Conservation (phyloP, 2,888 invertebrate genomes). For the Chalcis sispes region DNA sequence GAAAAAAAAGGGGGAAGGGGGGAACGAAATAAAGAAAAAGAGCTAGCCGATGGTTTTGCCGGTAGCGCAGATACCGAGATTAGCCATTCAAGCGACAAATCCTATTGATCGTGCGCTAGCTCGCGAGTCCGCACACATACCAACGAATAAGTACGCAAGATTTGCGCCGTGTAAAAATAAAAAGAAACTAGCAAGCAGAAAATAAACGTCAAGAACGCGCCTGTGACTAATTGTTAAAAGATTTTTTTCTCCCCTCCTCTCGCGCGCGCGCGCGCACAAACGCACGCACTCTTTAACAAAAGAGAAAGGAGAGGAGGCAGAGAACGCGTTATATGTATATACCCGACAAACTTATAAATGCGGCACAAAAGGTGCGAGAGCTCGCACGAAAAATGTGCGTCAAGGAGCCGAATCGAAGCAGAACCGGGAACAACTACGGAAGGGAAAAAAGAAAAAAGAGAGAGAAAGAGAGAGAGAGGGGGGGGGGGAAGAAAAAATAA, state of each 20-base stretch:
- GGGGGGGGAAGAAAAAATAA: too few relatives aligned
- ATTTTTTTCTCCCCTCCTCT: slow-evolving; percentile 32
- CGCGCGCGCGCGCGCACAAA: neutral
- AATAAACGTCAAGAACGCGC: slow-evolving; percentile 41
- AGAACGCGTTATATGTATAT: neutral
- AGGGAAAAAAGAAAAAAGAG: neutral
- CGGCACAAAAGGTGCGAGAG: slow-evolving; percentile 25
- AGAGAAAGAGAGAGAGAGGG: neutral
- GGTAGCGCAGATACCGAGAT: neutral
- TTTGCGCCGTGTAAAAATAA: neutral
- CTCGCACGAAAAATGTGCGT: slow-evolving; percentile 6
- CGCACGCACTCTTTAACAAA: slow-evolving; percentile 33
- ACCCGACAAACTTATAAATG: too few relatives aligned
- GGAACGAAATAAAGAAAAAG: neutral
- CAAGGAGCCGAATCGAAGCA: slow-evolving; percentile 37
- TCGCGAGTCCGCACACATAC: neutral
- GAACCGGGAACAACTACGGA: slow-evolving; percentile 18
- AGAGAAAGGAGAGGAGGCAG: slow-evolving; percentile 43
- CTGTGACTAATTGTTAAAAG: slow-evolving; percentile 41
- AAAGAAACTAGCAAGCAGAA: slow-evolving; percentile 21
- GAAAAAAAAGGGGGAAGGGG: slow-evolving; percentile 25
- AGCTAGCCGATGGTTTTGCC: neutral
- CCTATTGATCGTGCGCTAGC: slow-evolving; percentile 30
- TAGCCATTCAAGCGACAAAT: slow-evolving; percentile 34
- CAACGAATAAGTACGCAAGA: too few relatives aligned